Base-by-base conservation (phyloP, 1,140 invertebrate species). In the Fopius arisanus region DNA sequence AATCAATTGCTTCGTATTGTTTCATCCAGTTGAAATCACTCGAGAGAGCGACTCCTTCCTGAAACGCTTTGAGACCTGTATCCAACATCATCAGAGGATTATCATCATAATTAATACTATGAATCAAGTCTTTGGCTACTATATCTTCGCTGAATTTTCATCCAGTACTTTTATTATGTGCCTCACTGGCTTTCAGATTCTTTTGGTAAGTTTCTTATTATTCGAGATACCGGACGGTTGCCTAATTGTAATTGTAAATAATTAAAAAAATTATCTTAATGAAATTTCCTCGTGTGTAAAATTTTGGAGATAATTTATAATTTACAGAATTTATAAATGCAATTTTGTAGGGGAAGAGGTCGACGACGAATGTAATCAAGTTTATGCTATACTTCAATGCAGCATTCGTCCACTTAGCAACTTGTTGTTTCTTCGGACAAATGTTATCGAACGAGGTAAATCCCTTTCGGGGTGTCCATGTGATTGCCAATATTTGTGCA, bases 401-500 rank as follows among this genome's bases (percentile, higher is more conserved):
- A 14, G 54, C 21, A 26, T 59, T 59, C 54, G 23, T 28, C 26
- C 54, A 59, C 14, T 26, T 59, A 19, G 54, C 54, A 14, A 59
- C 54, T 12, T 59, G 54, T 26, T 59, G 54, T 26, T 59, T 59
- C 23, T 59, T 59, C 23, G 54, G 54, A n/a, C 54, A 59, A 59
- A 59, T 59, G 54, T 7, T 59, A 14, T 23, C 54, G 9, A 59
- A 59, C 19, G 54, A 59, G 54, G 54, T 59, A 59, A 19, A 23
- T 26, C 21, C 14, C 5, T n/a, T 19, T 48, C n/a, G 5, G 2
- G 5, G n/a, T 16, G 16, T 48, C 43, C 4, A 43, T 48, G 7
- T 48, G 1, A 10, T 37, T 37, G 7, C 9, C 14, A 48, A 19
- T n/a, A 48, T 48, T 16, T 12, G 1, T 48, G 43, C 16, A 48